Evolutionary conservation across 2,113 vertebrate genomes (phyloP).

Genomic region (Sinocyclocheilus maitianheensis): DNA sequence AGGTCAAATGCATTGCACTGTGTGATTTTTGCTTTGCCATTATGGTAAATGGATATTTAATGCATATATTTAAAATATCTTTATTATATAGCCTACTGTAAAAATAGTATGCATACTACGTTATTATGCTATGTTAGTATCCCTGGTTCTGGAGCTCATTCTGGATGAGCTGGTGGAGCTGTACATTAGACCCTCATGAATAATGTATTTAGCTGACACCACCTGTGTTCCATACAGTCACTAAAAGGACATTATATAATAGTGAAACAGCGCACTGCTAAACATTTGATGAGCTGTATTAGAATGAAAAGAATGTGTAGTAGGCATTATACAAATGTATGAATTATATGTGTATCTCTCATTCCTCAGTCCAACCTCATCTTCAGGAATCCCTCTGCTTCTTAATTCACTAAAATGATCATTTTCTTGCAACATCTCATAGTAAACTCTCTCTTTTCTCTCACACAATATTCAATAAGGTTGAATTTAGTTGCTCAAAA

Average conservation of each 20-base stretch:
- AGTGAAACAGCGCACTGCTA: neutral
- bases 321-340: neutral
- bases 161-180: neutral
- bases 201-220: neutral
- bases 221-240: neutral
- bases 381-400: too few relatives aligned
- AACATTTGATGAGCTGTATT: neutral
- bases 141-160: neutral
- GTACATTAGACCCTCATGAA: conserved; percentile 1
- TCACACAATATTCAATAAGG: too few relatives aligned
- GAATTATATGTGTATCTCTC: neutral
- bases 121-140: neutral
- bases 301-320: neutral
- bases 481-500: too few relatives aligned
- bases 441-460: too few relatives aligned
- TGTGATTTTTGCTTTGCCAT: neutral
- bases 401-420: too few relatives aligned
- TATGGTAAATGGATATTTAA: neutral
- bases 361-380: too few relatives aligned
- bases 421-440: too few relatives aligned
- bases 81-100: neutral
- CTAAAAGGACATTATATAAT: neutral
- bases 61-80: neutral
- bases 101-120: neutral
- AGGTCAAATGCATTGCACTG: neutral